A percentile compares a stretch with the other conserved stretches of the same genome.
phyloP scores from a whole-genome alignment of 92 coral and sea anemone genomes.

The Montipora capitata region DNA sequence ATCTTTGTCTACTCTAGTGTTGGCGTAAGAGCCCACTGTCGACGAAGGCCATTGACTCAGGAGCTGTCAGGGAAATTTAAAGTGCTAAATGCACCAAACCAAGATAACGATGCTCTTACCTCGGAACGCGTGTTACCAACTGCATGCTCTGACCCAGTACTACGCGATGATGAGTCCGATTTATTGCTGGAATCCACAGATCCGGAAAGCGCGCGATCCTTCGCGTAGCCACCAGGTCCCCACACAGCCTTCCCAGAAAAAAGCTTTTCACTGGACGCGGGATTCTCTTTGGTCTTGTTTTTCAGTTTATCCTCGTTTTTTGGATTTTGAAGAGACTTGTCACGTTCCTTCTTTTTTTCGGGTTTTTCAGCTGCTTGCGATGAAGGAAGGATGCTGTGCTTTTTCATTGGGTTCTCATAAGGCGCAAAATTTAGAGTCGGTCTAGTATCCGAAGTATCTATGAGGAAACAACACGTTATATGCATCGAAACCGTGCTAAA shows the following conservation, averaged over 20 bases:
- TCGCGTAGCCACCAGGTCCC: conserved; percentile 91
- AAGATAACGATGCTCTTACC: conserved; percentile 21
- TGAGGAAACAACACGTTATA: not conserved
- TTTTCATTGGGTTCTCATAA: conserved; percentile 79
- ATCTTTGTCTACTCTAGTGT: no score
- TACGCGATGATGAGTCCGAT: conserved; percentile 90
- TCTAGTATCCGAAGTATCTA: conserved; percentile 50
- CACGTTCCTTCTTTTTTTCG: not conserved
- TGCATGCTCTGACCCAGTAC: conserved; percentile 85
- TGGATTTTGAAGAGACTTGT: conserved; percentile 6
- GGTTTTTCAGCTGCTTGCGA: conserved; percentile 10
- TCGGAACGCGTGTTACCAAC: conserved; percentile 58
- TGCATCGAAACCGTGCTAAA: not conserved
- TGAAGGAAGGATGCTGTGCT: conserved; percentile 1
- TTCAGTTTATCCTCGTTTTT: conserved; percentile 12
- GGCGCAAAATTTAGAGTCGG: conserved; percentile 84
- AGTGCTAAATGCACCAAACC: no score
- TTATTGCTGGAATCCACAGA: conserved; percentile 80
- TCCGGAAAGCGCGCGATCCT: conserved; percentile 67
- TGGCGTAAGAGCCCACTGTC: no score
- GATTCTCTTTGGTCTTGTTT: not conserved
- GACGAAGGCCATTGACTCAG: no score
- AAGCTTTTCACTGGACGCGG: conserved; percentile 37
- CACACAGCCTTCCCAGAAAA: conserved; percentile 80
- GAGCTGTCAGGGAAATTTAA: no score